Evolutionary conservation across 2,797 vertebrate species (phyloP), one percentile per base, ranked within the genome.

Genomic region (Triplophysa yarkandensis): DNA sequence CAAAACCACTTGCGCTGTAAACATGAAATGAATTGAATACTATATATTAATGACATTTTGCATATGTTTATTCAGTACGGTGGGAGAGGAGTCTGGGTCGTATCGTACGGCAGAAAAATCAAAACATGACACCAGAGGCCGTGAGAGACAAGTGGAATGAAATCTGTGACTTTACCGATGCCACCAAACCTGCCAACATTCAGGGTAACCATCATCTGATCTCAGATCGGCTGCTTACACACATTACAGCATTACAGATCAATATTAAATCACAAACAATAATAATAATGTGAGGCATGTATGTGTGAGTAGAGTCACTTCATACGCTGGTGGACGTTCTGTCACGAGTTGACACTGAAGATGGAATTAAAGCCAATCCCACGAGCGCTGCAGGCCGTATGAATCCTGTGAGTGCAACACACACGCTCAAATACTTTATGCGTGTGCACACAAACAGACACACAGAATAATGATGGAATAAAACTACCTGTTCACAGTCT

Each of bases 91-190:
- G 94, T 50, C 86, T 84, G 76, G 98, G 98, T 41, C 80, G 85
- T 48, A 90, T 90, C 74, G 85, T 95, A 77, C 94, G 94, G 81
- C 85, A 88, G 61, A 94, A 85, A 83, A 93, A 92, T 88, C 86
- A 92, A 68, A 83, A 84, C 62, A 90, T 95, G 93, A 94, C 90
- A 0, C 94, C 95, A 0, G 98, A 99, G 87, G 90, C 85, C 1
- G 95, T 99, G 75, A 91, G 90, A 81, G 92, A 93, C 69, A 89
- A 93, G 2, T 99, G 98, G 98, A 89, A 87, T 52, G 89, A 92
- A 83, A 94, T 99, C 85, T 98, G 95, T 88, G 92, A 98, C 86
- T 99, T 99, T 17, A 87, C 88, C 75, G 90, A 95, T 1, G 91
- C 95, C 80, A 92, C 83, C 76, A 95, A 92, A 78, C 94, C 94